Percentiles rank a stretch among this genome's conserved stretches.
These are phyloP conservation scores for Intellagama lesueurii DNA, from an alignment of 2,797 vertebrate genomes.

Conservation along the genomic window DNA sequence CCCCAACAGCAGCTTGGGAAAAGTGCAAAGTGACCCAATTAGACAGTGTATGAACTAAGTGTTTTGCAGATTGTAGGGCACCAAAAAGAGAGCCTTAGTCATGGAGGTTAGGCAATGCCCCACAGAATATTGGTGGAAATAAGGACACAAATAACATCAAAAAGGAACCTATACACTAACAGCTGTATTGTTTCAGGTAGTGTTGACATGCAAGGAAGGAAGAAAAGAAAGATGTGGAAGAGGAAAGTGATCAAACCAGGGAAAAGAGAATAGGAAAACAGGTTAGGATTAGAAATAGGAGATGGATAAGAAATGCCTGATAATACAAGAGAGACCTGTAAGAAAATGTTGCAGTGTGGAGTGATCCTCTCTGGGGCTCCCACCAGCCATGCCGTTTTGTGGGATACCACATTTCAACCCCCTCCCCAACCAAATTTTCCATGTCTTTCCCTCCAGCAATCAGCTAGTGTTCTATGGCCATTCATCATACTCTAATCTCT, in stretches of 20 bases:
- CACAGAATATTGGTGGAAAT: neutral
- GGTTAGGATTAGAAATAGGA: neutral
- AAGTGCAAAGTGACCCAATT: constrained; percentile 33
- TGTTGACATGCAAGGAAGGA: neutral
- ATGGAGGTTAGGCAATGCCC: neutral
- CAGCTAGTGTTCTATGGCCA: neutral
- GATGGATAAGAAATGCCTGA: neutral
- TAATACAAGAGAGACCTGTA: neutral
- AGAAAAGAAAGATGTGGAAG: neutral
- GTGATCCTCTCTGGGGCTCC: neutral
- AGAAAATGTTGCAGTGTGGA: neutral
- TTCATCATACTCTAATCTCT: neutral
- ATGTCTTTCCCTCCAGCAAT: neutral
- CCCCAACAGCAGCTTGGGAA: neutral
- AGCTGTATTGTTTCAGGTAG: neutral
- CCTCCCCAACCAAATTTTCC: neutral
- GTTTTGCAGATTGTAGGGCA: neutral
- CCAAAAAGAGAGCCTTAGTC: neutral
- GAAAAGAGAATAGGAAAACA: neutral
- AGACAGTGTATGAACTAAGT: constrained; percentile 7
- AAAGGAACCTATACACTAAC: neutral
- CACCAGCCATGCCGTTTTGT: neutral
- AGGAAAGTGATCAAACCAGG: neutral
- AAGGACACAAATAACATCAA: neutral
- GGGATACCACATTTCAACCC: too few relatives aligned